phyloP scores from a whole-genome alignment of 2,888 invertebrate species.

The Conchocele bisecta region DNA sequence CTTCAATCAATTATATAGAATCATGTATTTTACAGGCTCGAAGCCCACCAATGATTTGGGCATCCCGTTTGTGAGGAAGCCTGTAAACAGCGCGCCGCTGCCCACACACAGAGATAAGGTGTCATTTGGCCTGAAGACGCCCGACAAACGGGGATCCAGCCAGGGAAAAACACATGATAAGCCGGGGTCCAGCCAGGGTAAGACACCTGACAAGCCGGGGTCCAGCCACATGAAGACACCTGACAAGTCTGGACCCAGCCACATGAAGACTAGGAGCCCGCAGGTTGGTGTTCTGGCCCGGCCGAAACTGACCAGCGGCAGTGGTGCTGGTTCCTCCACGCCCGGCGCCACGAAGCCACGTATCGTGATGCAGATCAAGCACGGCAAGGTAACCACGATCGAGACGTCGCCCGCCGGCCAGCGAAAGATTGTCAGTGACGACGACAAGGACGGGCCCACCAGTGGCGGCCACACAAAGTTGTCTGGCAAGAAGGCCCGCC shows the following conservation, averaged over 20 bases:
- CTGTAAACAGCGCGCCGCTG: constrained; percentile 33
- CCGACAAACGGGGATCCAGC: constrained; percentile 22
- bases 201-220: background rate
- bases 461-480: constrained; percentile 30
- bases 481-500: constrained; percentile 45
- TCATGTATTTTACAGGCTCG: constrained; percentile 1
- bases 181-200: background rate
- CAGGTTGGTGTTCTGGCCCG: no score
- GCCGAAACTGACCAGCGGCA: no score
- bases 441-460: constrained; percentile 43
- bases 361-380: constrained; percentile 81
- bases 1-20: no score
- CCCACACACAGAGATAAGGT: constrained; percentile 72
- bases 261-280: no score
- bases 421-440: constrained; percentile 68
- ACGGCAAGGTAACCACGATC: constrained; percentile 77
- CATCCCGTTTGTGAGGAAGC: constrained; percentile 5
- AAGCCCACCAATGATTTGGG: constrained; percentile 45
- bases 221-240: background rate
- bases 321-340: no score
- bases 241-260: background rate
- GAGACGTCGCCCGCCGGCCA: constrained; percentile 75
- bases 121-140: constrained; percentile 71
- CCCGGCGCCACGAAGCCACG: constrained; percentile 60
- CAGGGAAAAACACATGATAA: constrained; percentile 8